A percentile compares a stretch with the other conserved stretches of the same genome.
phyloP scores from a whole-genome alignment of 2,888 invertebrate genomes.

The Tachystola acroxantha region DNA sequence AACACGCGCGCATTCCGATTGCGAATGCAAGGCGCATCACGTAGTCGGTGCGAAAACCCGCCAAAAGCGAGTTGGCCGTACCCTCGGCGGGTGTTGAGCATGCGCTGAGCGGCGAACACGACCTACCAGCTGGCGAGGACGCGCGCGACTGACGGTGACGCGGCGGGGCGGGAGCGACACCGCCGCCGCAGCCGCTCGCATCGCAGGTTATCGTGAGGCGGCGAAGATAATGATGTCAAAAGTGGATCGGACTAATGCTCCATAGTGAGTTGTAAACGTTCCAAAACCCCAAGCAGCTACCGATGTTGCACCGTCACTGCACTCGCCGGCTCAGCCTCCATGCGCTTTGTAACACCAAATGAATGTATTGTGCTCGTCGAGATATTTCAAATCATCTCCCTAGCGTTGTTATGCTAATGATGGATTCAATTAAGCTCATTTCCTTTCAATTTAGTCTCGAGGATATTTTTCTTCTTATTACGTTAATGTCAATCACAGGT shows the following conservation, averaged over 20 bases:
- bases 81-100: conserved; percentile 31
- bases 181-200: conserved; percentile 12
- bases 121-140: conserved; percentile 47
- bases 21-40: conserved; percentile 59
- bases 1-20: conserved; percentile 62
- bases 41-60: conserved; percentile 65
- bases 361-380: conserved; percentile 18
- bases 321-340: conserved; percentile 21
- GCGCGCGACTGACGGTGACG: conserved; percentile 64
- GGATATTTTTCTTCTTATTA: conserved; percentile 14
- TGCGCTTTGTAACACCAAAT: conserved; percentile 17
- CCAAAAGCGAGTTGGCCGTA: conserved; percentile 66
- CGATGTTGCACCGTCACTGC: conserved; percentile 41
- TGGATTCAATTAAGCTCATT: conserved; percentile 39
- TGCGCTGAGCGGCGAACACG: conserved; percentile 35
- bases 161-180: conserved; percentile 60
- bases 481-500: conserved; percentile 9
- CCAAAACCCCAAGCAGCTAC: conserved; percentile 36
- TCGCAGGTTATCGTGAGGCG: conserved; percentile 74
- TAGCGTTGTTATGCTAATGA: conserved; percentile 39
- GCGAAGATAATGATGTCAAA: conserved; percentile 77
- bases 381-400: conserved; percentile 34
- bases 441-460: conserved; percentile 30
- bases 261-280: conserved; percentile 71
- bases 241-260: conserved; percentile 76